Conservation (phyloP, 2,113 vertebrate genomes). For the Tupaia chinensis region DNA sequence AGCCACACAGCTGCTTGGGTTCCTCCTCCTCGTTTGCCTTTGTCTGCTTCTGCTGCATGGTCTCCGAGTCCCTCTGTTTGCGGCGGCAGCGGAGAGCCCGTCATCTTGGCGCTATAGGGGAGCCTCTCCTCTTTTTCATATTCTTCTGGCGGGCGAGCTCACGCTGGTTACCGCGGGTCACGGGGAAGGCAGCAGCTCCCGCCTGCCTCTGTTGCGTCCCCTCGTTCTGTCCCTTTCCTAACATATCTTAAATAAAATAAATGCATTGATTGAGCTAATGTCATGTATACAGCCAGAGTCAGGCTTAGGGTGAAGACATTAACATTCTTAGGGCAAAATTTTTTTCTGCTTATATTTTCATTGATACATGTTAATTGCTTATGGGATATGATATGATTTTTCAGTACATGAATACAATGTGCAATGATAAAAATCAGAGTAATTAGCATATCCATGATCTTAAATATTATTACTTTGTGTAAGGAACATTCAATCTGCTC, state of each 20-base stretch:
- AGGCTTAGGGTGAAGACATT: background rate
- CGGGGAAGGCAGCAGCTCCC: background rate
- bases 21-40: background rate
- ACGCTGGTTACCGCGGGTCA: too few relatives aligned
- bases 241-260: background rate
- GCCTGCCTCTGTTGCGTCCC: too few relatives aligned
- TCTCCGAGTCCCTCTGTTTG: background rate
- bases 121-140: background rate
- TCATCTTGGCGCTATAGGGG: background rate
- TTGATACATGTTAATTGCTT: too few relatives aligned
- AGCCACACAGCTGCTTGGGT: background rate
- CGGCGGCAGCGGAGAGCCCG: background rate
- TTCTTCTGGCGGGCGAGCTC: background rate
- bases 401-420: too few relatives aligned
- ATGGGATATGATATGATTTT: too few relatives aligned
- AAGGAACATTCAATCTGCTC: too few relatives aligned
- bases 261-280: slow-evolving; percentile 28
- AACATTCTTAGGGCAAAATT: background rate
- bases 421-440: too few relatives aligned
- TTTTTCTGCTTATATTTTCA: too few relatives aligned
- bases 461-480: too few relatives aligned
- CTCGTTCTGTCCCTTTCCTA: background rate
- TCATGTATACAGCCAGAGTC: background rate
- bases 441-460: too few relatives aligned
- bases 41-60: background rate